phyloP scores from a whole-genome alignment of 2,113 vertebrate species.

The Ancistrus triradiatus region DNA sequence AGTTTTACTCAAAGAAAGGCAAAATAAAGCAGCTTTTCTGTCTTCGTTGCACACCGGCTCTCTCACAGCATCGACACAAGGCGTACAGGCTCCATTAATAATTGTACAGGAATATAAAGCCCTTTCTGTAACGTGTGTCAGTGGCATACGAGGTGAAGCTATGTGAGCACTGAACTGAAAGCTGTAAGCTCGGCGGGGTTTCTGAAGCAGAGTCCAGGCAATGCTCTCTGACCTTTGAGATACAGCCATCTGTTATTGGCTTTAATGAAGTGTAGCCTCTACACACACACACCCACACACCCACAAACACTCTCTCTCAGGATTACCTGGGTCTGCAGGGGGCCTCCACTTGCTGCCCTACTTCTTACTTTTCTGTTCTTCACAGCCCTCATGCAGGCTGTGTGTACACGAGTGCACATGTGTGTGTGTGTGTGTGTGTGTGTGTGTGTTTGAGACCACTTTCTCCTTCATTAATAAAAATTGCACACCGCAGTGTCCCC shows the following conservation, averaged over 20 bases:
- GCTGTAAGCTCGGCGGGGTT: neutral
- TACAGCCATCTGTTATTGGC: constrained; percentile 35
- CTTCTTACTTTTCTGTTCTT: constrained; percentile 1
- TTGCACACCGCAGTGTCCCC: constrained; percentile 11
- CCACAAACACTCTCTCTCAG: neutral
- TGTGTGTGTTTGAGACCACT: neutral
- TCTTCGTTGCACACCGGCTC: too few relatives aligned
- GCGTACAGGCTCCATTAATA: too few relatives aligned
- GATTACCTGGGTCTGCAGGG: neutral
- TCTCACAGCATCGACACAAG: too few relatives aligned
- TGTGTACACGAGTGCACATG: too few relatives aligned
- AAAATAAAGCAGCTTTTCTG: too few relatives aligned
- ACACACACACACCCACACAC: too few relatives aligned
- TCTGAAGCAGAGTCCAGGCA: constrained; percentile 8
- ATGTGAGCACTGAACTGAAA: neutral
- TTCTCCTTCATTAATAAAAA: constrained; percentile 19
- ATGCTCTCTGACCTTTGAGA: constrained; percentile 32
- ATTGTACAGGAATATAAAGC: too few relatives aligned
- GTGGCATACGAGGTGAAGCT: too few relatives aligned
- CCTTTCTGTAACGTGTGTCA: too few relatives aligned
- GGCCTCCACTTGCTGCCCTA: constrained; percentile 5
- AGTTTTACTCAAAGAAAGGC: too few relatives aligned
- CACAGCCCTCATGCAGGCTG: neutral
- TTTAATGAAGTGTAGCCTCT: constrained; percentile 43
- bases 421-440: neutral